Conservation (phyloP, 2,113 vertebrate species). For the Hippocampus mohnikei region DNA sequence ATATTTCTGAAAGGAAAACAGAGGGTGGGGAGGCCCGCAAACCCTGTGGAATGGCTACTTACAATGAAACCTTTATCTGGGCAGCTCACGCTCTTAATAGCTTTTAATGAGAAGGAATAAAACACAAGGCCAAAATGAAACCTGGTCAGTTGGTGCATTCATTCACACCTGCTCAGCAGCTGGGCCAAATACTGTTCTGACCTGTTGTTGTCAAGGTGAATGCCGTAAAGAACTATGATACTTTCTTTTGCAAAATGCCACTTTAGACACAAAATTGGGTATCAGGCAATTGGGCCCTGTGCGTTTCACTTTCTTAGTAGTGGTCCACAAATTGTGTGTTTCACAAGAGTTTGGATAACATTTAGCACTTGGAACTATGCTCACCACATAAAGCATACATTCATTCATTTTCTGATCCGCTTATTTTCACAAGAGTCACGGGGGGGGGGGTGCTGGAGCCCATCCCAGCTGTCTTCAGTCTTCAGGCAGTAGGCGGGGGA, state of each 20-base stretch:
- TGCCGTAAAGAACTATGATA: conserved; percentile 4
- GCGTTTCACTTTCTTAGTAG: not conserved
- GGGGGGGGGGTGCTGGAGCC: too few species aligned
- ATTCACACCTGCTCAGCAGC: conserved; percentile 30
- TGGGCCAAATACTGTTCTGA: conserved; percentile 10
- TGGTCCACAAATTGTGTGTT: not conserved
- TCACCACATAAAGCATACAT: not conserved
- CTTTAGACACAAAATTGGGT: not conserved
- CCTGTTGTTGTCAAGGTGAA: conserved; percentile 23
- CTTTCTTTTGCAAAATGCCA: not conserved
- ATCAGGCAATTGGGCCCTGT: not conserved
- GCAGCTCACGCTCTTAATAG: conserved; percentile 52
- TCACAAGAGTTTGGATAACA: not conserved
- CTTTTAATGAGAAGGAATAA: conserved; percentile 65
- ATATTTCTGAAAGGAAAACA: conserved; percentile 80
- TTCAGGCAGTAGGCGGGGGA: too few species aligned
- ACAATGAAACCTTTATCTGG: conserved; percentile 76
- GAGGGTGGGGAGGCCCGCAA: conserved; percentile 65
- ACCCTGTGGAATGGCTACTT: conserved; percentile 59
- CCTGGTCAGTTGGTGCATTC: conserved; percentile 47
- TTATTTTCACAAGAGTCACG: too few species aligned
- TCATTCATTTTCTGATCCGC: too few species aligned
- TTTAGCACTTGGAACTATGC: not conserved
- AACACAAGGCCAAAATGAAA: conserved; percentile 64
- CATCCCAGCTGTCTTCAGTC: too few species aligned